Evolutionary conservation across 2,888 invertebrate genomes (phyloP).

Genomic region (Torymus tubicola): DNA sequence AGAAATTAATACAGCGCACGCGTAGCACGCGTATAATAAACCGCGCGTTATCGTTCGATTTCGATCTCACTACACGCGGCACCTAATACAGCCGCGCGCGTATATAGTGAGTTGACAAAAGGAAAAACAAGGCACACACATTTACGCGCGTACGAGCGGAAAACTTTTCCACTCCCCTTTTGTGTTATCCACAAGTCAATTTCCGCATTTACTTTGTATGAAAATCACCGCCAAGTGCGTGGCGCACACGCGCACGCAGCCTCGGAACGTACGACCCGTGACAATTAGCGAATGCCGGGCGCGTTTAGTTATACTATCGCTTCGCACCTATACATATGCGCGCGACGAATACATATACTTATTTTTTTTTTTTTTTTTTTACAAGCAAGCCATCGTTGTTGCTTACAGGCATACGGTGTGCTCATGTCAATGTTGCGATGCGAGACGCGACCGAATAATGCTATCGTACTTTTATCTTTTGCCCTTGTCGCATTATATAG

Average conservation of each 20-base stretch:
- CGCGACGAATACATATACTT: background rate
- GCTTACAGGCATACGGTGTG: background rate
- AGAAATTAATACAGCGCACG: no score
- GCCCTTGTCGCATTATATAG: background rate
- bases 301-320: constrained; percentile 26
- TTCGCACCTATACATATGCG: background rate
- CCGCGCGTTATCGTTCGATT: no score
- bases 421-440: background rate
- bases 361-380: no score
- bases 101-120: background rate
- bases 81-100: no score
- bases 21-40: no score
- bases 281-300: constrained; percentile 50
- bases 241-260: background rate
- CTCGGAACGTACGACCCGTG: background rate
- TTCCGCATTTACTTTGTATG: constrained; percentile 51
- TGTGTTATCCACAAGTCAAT: constrained; percentile 10
- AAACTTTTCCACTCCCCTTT: constrained; percentile 36
- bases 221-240: constrained; percentile 6
- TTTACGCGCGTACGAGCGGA: no score
- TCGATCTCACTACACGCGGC: no score
- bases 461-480: constrained; percentile 21
- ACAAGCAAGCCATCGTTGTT: no score
- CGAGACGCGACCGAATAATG: background rate
- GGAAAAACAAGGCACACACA: background rate